Base-by-base conservation (phyloP, 2,113 vertebrate genomes). In the Nothoprocta perdicaria region DNA sequence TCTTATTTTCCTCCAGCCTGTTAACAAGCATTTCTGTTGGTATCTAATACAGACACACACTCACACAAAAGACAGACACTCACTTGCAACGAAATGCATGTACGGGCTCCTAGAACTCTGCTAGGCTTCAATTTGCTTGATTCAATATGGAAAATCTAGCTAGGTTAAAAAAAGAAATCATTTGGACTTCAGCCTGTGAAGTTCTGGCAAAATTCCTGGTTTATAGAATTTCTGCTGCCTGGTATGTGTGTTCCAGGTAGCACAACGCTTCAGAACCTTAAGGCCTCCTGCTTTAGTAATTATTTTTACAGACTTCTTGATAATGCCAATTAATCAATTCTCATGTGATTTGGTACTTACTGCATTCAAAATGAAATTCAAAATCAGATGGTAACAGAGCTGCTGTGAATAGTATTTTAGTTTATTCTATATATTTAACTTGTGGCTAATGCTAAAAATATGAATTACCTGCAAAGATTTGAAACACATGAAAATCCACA, bases 201-300 rank as follows among this genome's bases (percentile, higher is more conserved):
- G 10, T 14, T 91, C 63, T 96, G 94, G 95, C 89, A 95, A 92
- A 94, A 83, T 72, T 96, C 95, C 87, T 95, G 68, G 81, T 61
- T 89, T 87, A 93, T 43, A 83, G 68, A 92, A 91, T 91, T 94
- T 88, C 89, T 96, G 38, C 72, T 89, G 76, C 82, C 61, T 52
- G 73, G n/a, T 92, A 31, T 85, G 91, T 90, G 65, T 61, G 50
- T 87, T 92, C 68, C 89, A 93, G 91, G 75, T 87, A 93, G 19
- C 15, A 46, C 65, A 89, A 63, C 57, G 18, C 82, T 75, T 80
- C 72, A 87, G 38, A 88, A 74, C 60, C 75, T 46, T 80, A 50
- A 62, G 77, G 67, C 66, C 23, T 92, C 80, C 71, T 93, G 67
- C 50, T 88, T 86, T 78, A 83, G 72, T 61, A 93, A 93, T 93